phyloP scores from a whole-genome alignment of 2,888 invertebrate species.

The Apodemia mormo region DNA sequence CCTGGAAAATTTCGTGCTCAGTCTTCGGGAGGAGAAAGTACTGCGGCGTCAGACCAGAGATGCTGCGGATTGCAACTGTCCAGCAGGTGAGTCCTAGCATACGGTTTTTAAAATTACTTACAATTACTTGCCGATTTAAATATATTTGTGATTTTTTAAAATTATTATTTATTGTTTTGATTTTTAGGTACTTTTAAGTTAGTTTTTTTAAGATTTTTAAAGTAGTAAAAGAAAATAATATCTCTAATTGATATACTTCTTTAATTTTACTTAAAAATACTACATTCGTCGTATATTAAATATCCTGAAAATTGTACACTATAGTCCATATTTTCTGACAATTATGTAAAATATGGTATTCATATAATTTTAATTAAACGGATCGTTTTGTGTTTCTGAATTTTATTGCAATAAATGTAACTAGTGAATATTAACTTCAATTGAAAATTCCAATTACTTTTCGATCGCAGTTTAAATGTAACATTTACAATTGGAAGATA shows the following conservation, averaged over 20 bases:
- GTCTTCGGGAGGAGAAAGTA: conserved; percentile 42
- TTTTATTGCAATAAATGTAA: background rate
- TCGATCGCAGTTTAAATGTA: conserved; percentile 23
- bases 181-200: no score
- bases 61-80: conserved; percentile 68
- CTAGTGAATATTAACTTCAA: conserved; percentile 24
- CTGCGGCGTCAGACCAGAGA: conserved; percentile 60
- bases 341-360: background rate
- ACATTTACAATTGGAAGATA: conserved; percentile 25
- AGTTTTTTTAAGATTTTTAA: no score
- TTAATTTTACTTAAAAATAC: background rate
- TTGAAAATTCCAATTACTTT: conserved; percentile 16
- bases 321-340: background rate
- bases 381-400: background rate
- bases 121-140: background rate
- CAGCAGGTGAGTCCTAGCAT: conserved; percentile 55
- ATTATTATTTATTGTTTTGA: no score
- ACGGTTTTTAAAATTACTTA: background rate
- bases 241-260: no score
- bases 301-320: background rate
- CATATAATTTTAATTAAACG: background rate
- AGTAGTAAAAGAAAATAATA: no score
- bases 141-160: no score
- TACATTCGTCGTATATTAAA: background rate
- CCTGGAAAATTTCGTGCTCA: conserved; percentile 41